phyloP scores from a whole-genome alignment of 1,140 invertebrate genomes.

The Drosophila erecta region DNA sequence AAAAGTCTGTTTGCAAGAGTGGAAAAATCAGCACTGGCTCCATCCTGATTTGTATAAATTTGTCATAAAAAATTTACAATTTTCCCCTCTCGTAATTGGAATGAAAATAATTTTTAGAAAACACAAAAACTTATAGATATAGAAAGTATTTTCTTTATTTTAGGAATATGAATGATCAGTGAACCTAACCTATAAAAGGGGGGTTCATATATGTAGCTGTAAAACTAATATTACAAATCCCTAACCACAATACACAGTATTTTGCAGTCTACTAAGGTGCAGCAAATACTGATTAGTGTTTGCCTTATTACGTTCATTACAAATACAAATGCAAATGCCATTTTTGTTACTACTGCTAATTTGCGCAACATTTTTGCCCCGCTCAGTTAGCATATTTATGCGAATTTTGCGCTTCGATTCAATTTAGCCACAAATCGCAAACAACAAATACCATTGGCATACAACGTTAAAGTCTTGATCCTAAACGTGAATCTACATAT shows the following conservation, averaged over 20 bases:
- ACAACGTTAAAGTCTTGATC: slow-evolving; percentile 18
- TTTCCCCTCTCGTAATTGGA: too few species aligned
- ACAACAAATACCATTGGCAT: slow-evolving; percentile 66
- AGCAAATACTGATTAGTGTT: slow-evolving; percentile 33
- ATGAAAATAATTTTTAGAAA: too few species aligned
- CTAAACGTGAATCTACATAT: slow-evolving; percentile 19
- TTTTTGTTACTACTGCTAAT: slow-evolving; percentile 71
- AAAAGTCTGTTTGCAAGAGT: background rate
- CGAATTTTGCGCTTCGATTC: slow-evolving; percentile 67
- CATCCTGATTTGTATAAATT: background rate
- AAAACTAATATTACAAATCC: too few species aligned
- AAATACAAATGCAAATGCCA: slow-evolving; percentile 51
- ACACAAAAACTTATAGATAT: too few species aligned
- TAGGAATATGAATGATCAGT: too few species aligned
- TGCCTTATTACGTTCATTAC: slow-evolving; percentile 50
- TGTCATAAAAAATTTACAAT: too few species aligned
- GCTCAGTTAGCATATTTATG: slow-evolving; percentile 79
- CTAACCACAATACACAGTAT: slow-evolving; percentile 1
- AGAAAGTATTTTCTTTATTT: too few species aligned
- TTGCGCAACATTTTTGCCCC: slow-evolving; percentile 58
- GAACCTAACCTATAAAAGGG: too few species aligned
- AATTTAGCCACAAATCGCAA: slow-evolving; percentile 58
- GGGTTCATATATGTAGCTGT: background rate
- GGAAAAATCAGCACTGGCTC: background rate
- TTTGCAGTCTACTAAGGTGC: background rate